Base-by-base conservation (phyloP, 1,140 invertebrate species). In the Ptiloglossa arizonensis region DNA sequence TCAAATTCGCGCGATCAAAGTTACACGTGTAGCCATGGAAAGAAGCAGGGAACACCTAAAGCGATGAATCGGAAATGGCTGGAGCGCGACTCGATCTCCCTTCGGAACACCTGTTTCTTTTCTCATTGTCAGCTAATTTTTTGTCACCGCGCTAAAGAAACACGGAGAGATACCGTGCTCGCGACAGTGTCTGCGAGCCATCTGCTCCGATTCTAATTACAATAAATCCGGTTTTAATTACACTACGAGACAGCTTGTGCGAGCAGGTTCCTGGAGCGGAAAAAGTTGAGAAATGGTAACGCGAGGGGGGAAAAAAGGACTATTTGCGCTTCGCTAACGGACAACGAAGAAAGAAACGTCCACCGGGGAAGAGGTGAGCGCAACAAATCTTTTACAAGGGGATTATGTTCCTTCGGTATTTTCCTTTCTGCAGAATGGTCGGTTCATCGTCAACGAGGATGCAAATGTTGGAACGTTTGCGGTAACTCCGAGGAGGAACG, bases 191-290 rank as follows among this genome's bases (percentile, higher is more conserved):
- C n/a, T 66, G 5, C n/a, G 5, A 62, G 46, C 46, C 68, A 70
- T 68, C 67, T 59, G 46, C 38, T 77, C 11, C 83, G 74, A 81
- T 88, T 89, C 81, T 86, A 86, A 89, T 88, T 86, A 86, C 81
- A 83, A 88, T 89, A 89, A 89, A 88, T 85, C 79, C 69, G 71
- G 79, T 74, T 86, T 89, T 88, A 88, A 89, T 89, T 89, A 82
- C 79, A 70, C 80, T 79, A 74, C 57, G 68, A 68, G 62, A 69
- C 76, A 79, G 79, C 72, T 62, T 5, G 52, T 70, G 73, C 54
- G 24, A 44, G 35, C 32, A 63, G 15, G 41, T 29, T 4, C 22
- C 35, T 17, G 41, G 50, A n/a, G 19, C 2, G n/a, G 6, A 24
- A 41, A 1, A 60, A 66, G 60, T 13, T n/a, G 24, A 68, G 9